Evolutionary conservation across 2,888 invertebrate species (phyloP), one percentile per base, ranked within the genome.

Genomic region (Microctonus hyperodae): DNA sequence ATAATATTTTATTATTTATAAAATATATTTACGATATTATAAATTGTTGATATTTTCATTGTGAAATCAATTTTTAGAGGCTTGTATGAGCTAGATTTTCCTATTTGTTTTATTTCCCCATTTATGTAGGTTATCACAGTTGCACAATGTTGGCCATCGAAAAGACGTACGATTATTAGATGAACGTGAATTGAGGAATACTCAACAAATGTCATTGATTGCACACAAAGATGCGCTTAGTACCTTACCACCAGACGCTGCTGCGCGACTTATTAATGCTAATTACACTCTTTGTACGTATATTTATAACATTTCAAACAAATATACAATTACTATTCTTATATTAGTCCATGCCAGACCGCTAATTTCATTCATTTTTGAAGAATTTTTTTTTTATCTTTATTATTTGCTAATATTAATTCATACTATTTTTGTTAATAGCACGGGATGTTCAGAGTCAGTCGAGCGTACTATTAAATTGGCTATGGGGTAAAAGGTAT

Each of bases 361-460:
- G n/a, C n/a, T n/a, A n/a, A n/a, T n/a, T n/a, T n/a, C n/a, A n/a
- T n/a, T n/a, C n/a, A n/a, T n/a, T n/a, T n/a, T n/a, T n/a, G n/a
- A n/a, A n/a, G n/a, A n/a, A n/a, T n/a, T n/a, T n/a, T 10, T 10
- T 35, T 35, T 11, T 35, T 11, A 5, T 57, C 20, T 33, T 9
- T 16, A 57, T 20, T 56, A 16, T 31, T 58, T 10, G 37, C n/a
- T n/a, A 35, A 37, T 23, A 48, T 37, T 64, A 22, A 25, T 31
- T 48, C 55, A 70, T 64, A 25, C 53, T 50, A 53, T 13, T 37
- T 51, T 60, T 51, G 9, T 48, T 55, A 61, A 68, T 61, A 93
- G 93, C 92, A 75, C 91, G 92, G 78, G 90, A 92, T 79, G 89
- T 90, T 59, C 92, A 93, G 83, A 92, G 92, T 81, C 91, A 93